Percentiles rank a stretch among this genome's conserved stretches.
Conservation (phyloP, 2,888 invertebrate genomes). For the Mesorhabditis belari region DNA sequence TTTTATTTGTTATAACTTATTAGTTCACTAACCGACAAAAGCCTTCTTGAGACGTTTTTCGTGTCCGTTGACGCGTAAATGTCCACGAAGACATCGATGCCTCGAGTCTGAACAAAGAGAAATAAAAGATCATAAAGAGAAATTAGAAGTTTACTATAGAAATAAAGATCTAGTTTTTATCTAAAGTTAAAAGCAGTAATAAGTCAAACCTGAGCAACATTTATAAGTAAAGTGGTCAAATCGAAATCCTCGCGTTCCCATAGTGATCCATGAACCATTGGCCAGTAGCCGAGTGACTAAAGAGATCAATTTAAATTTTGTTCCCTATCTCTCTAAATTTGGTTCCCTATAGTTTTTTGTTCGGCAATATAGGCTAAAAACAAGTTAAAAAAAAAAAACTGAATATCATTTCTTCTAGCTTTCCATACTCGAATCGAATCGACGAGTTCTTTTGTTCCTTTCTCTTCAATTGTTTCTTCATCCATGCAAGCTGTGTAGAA, state of each 20-base stretch:
- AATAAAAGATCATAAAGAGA: too few relatives aligned
- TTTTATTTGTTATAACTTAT: too few relatives aligned
- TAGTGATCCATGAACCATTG: conserved; percentile 35
- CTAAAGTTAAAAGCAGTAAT: not conserved
- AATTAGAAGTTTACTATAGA: too few relatives aligned
- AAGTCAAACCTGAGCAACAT: conserved; percentile 12
- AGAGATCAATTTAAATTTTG: conserved; percentile 3
- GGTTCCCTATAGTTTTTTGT: not conserved
- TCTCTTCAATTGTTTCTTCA: conserved; percentile 24
- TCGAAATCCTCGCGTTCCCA: conserved; percentile 23
- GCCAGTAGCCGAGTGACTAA: conserved; percentile 39
- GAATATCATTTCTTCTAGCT: not conserved
- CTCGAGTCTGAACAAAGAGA: conserved; percentile 34
- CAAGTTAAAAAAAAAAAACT: not conserved
- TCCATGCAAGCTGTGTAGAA: conserved; percentile 44
- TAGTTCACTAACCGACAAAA: conserved; percentile 21
- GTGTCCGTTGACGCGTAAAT: conserved; percentile 42
- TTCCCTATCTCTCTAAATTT: not conserved
- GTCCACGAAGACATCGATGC: conserved; percentile 42
- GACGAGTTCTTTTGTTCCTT: conserved; percentile 33
- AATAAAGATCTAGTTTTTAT: too few relatives aligned
- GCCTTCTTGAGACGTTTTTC: conserved; percentile 32
- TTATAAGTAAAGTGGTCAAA: conserved; percentile 30
- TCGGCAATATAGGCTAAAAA: conserved; percentile 14
- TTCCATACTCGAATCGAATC: conserved; percentile 25